A percentile compares a stretch with the other conserved stretches of the same genome.
Conservation (phyloP, 2,888 invertebrate species). For the Melipona beecheii region DNA sequence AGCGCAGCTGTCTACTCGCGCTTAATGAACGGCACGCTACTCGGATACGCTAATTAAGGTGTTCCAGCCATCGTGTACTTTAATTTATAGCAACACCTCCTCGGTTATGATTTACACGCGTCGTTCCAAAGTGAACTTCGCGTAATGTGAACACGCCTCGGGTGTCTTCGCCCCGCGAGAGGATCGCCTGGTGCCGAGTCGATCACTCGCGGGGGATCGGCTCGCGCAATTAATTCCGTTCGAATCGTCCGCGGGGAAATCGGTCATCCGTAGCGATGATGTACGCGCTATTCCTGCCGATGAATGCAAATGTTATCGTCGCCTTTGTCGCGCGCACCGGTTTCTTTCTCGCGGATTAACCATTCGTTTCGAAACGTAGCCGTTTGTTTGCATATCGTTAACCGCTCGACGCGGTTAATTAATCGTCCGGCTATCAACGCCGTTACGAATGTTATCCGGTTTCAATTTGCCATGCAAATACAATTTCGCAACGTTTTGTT, state of each 20-base stretch:
- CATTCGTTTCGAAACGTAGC: conserved; percentile 29
- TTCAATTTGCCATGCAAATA: conserved; percentile 42
- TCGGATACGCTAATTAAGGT: conserved; percentile 55
- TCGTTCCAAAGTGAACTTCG: conserved; percentile 53
- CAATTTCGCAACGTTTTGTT: conserved; percentile 40
- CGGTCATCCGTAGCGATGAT: not conserved
- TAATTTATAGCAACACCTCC: conserved; percentile 58
- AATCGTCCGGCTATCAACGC: conserved; percentile 47
- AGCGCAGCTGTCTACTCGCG: conserved; percentile 26
- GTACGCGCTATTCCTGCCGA: not conserved
- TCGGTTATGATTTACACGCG: conserved; percentile 59
- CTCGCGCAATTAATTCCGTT: conserved; percentile 58
- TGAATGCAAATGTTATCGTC: too few relatives aligned
- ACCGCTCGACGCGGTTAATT: conserved; percentile 47
- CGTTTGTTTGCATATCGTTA: conserved; percentile 64
- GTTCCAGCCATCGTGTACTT: conserved; percentile 29
- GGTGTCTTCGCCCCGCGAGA: conserved; percentile 42
- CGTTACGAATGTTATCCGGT: conserved; percentile 37
- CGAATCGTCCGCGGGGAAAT: conserved; percentile 51
- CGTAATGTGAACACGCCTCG: conserved; percentile 50
- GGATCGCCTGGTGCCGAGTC: conserved; percentile 10
- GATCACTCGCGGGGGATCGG: conserved; percentile 23
- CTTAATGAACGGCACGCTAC: conserved; percentile 53
- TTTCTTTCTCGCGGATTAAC: conserved; percentile 46
- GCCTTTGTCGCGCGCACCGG: not conserved